phyloP scores from a whole-genome alignment of 2,797 vertebrate genomes.

The Natrix natrix region DNA sequence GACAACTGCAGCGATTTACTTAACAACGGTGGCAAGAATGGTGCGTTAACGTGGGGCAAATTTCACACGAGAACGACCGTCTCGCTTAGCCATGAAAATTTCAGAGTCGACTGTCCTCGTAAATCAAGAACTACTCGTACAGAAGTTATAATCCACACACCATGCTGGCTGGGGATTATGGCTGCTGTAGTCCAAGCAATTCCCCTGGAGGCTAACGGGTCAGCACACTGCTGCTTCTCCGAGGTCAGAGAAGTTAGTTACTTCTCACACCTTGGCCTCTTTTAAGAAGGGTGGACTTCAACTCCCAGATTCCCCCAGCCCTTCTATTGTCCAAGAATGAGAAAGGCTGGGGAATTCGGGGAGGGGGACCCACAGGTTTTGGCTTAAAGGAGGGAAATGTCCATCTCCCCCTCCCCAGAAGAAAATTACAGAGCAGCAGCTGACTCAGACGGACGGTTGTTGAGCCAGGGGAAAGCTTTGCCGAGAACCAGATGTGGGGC shows the following conservation, averaged over 20 bases:
- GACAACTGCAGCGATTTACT: no score
- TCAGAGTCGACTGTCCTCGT: background rate
- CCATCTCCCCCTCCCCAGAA: background rate
- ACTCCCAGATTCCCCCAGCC: background rate
- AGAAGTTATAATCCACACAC: background rate
- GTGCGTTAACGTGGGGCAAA: no score
- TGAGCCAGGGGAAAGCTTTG: background rate
- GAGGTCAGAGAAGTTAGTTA: background rate
- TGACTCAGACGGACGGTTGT: background rate
- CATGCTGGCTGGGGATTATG: background rate
- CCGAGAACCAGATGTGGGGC: background rate
- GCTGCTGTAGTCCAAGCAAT: background rate
- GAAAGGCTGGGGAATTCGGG: background rate
- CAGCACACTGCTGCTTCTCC: background rate
- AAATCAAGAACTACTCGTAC: background rate
- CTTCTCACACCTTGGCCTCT: background rate
- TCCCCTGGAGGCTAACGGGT: background rate
- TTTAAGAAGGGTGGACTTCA: background rate
- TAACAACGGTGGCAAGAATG: background rate
- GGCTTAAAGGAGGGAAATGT: background rate
- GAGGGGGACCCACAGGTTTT: background rate
- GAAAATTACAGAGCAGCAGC: background rate
- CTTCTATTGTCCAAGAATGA: background rate
- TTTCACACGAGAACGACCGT: background rate
- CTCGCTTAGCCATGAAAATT: background rate